phyloP scores from a whole-genome alignment of 2,888 invertebrate species.

The Archips xylosteana region DNA sequence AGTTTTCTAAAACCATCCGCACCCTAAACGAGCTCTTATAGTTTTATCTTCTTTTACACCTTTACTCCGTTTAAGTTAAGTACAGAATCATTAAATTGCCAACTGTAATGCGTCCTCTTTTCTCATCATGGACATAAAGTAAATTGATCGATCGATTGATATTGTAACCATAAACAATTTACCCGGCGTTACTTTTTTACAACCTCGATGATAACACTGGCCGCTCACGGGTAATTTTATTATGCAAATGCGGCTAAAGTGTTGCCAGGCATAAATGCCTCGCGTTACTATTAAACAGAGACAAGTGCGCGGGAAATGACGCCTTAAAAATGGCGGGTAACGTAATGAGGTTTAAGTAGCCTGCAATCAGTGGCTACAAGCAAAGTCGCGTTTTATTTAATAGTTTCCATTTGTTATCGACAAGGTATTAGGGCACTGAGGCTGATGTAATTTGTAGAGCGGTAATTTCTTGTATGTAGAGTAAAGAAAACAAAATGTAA shows the following conservation, averaged over 20 bases:
- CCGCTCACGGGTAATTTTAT: conserved; percentile 76
- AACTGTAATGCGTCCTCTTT: conserved; percentile 4
- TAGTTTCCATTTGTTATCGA: conserved; percentile 20
- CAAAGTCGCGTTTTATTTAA: conserved; percentile 20
- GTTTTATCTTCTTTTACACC: too few relatives aligned
- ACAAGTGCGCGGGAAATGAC: conserved; percentile 64
- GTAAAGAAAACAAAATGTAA: not conserved
- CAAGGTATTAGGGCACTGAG: conserved; percentile 1
- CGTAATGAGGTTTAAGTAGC: conserved; percentile 42
- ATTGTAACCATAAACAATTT: conserved; percentile 56
- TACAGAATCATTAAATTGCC: conserved; percentile 13
- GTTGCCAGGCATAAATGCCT: conserved; percentile 79
- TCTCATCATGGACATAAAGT: conserved; percentile 40
- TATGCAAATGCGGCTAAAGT: conserved; percentile 84
- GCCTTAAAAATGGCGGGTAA: conserved; percentile 58
- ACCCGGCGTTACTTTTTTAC: conserved; percentile 61
- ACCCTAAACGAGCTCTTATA: not conserved
- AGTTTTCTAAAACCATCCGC: not conserved
- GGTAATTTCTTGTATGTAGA: not conserved
- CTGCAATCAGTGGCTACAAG: conserved; percentile 23
- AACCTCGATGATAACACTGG: conserved; percentile 43
- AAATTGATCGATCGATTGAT: conserved; percentile 42
- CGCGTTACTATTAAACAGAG: conserved; percentile 67
- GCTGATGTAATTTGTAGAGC: not conserved
- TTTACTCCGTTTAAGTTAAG: not conserved